Evolutionary conservation across 1,140 invertebrate genomes (phyloP), one percentile per base, ranked within the genome.

Genomic region (Temnothorax nylanderi): DNA sequence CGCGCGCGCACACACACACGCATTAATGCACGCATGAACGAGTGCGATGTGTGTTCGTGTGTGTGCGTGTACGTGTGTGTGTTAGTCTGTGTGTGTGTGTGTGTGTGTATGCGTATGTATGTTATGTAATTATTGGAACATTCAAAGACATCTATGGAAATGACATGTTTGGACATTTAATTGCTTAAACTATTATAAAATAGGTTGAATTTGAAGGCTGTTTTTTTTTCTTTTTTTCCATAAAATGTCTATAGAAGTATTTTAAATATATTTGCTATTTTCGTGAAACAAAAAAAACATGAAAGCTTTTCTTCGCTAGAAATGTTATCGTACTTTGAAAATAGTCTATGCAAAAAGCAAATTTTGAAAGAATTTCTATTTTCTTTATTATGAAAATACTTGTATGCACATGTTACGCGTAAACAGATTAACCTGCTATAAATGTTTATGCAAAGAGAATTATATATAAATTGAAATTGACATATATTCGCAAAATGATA

Each of bases 401-500:
- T n/a, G 41, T 26, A 71, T 26, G 32, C 60, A 78, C 18, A 51
- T 21, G 21, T 62, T n/a, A 44, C 47, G 62, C 47, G 62, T 65
- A 67, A 65, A 54, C 26, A 34, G n/a, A 56, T 78, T 56, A 85
- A 10, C 65, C 11, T 84, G 41, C n/a, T 71, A 62, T 26, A 47
- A 58, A 58, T 41, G 18, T 82, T 56, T 78, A 54, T 34, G 41
- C 32, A 37, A 60, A 58, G 64, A 77, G 13, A 86, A 60, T 75
- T 51, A 49, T 90, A 37, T 78, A 37, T 78, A 72, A 90, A 88
- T 90, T 89, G 86, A 91, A 91, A 90, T 86, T 90, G 47, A 82
- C 75, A 76, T 44, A 26, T 49, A 58, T 65, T 62, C 16, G 13
- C 54, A 88, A 87, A 88, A 72, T 90, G 67, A 81, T 88, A 90